Evolutionary conservation across 1,140 invertebrate species (phyloP), one percentile per base, ranked within the genome.

Genomic region (Acromyrmex heyeri): DNA sequence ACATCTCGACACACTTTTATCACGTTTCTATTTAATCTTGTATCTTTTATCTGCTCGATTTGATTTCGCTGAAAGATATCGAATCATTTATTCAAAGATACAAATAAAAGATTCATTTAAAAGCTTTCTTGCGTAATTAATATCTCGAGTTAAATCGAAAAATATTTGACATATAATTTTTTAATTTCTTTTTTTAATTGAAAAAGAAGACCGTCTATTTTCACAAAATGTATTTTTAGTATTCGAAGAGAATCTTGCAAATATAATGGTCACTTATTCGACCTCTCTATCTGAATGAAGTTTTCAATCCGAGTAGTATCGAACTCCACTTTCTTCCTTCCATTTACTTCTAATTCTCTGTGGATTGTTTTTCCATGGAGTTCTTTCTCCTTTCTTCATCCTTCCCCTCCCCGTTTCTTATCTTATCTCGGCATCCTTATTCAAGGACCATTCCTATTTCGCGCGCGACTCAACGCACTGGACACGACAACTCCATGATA

Each of bases 401-500:
- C 81, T n/a, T 88, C 34, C 4, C 21, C 6, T 57, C 6, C 61
- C n/a, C 61, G 12, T 81, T 65, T 24, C 69, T 81, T 59, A 86
- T 73, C 87, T 82, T 87, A 78, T 86, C 53, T 64, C 61, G 69
- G 72, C 91, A 72, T 86, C 77, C 50, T 50, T 86, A 55, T 87
- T 91, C n/a, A 86, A 83, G 24, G 24, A 83, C 57, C 79, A 83
- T 79, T 88, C 64, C 73, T 79, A 65, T 86, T 82, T 79, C 78
- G 77, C 73, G 38, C 89, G 89, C 88, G 86, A 88, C 89, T 92
- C 38, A 92, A 93, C 88, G 88, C 91, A 93, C 93, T 91, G 92
- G 92, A 94, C 85, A 94, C 92, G 92, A 92, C 91, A 89, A 93
- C 90, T 92, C 91, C 78, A 92, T 88, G 86, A 93, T 95, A 95